Base-by-base conservation (phyloP, 2,888 invertebrate genomes). In the Erebia aethiops region DNA sequence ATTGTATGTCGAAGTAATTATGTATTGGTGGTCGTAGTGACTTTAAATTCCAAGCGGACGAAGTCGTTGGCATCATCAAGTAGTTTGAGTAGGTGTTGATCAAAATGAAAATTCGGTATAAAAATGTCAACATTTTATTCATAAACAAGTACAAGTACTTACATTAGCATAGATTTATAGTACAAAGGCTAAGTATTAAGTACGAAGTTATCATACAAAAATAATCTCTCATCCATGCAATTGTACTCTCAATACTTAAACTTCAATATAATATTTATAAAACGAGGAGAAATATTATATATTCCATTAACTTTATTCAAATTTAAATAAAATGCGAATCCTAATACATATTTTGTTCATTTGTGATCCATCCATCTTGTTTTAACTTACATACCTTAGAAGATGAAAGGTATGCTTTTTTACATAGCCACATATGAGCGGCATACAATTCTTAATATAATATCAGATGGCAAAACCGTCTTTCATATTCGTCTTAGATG, bases 91-190 rank as follows among this genome's bases (percentile, higher is more conserved):
- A 54, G 54, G 54, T 54, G 18, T 13, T 10, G 62, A n/a, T 58
- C 10, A 26, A 58, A 75, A 82, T 75, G 75, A 78, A 82, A 82
- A 58, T 21, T 69, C n/a, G 72, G 67, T 78, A 81, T 81, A 84
- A 88, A 62, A 91, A 89, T 85, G 84, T 91, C 91, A 92, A 92
- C 92, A 92, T 90, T 92, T 91, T 92, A 92, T 91, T 92, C 84
- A 86, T 92, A 88, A 90, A 90, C 87, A 87, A 87, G 87, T 92
- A 90, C 87, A 90, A 88, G 85, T 88, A 85, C 85, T 88, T 89
- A 91, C 84, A 88, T 83, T 77, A 89, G 84, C 74, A 82, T 75
- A 80, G 79, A 79, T 77, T 86, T 88, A 89, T 80, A 88, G 84
- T 89, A 86, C 82, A 88, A 86, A 87, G 87, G 85, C 84, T 85